Conservation (phyloP, 1,140 invertebrate genomes). For the Leguminivora glycinivorella region DNA sequence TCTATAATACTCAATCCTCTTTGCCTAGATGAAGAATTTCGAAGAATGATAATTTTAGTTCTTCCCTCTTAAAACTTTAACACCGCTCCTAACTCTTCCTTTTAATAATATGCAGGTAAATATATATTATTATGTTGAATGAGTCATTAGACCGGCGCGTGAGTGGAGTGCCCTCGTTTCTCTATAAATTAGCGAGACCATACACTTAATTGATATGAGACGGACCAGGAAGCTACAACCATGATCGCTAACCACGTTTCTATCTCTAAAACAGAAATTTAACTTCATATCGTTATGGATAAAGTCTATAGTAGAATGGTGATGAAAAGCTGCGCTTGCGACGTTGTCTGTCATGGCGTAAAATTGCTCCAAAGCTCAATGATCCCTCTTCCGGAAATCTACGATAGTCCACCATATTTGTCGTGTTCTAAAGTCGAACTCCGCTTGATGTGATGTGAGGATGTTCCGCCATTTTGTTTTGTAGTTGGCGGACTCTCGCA, state of each 20-base stretch:
- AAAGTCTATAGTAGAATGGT: slow-evolving; percentile 36
- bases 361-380: slow-evolving; percentile 72
- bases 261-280: not conserved
- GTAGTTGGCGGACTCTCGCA: slow-evolving; percentile 40
- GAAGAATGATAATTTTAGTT: not conserved
- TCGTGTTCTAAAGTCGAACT: slow-evolving; percentile 39
- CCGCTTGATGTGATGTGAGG: slow-evolving; percentile 33
- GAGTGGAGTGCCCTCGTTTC: slow-evolving; percentile 64
- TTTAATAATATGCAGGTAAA: slow-evolving; percentile 20
- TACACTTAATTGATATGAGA: slow-evolving; percentile 72
- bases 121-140: slow-evolving; percentile 32
- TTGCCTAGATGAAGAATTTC: too few species aligned
- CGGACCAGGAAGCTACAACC: slow-evolving; percentile 67
- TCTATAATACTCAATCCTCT: too few species aligned
- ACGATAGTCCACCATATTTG: slow-evolving; percentile 42
- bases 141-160: slow-evolving; percentile 52
- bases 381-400: slow-evolving; percentile 64
- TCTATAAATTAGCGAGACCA: slow-evolving; percentile 69
- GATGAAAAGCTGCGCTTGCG: slow-evolving; percentile 37
- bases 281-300: not conserved
- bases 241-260: slow-evolving; percentile 46
- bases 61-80: not conserved
- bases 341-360: slow-evolving; percentile 45
- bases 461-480: slow-evolving; percentile 40
- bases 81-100: slow-evolving; percentile 15